Evolutionary conservation across 2,888 invertebrate genomes (phyloP).

Genomic region (Stenodera caucasica): DNA sequence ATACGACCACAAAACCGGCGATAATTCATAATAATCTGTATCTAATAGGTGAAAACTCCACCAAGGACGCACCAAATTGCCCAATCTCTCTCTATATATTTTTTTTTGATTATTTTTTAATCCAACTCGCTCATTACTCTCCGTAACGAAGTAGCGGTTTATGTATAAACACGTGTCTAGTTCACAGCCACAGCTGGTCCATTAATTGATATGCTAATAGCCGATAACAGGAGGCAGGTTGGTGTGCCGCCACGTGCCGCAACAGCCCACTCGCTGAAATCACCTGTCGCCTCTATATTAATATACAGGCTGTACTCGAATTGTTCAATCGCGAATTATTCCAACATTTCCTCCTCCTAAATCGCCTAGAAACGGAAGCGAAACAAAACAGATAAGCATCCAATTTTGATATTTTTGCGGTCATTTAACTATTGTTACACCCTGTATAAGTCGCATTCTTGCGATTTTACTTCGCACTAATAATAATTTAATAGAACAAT

Average conservation of each 20-base stretch:
- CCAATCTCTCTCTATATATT: neutral
- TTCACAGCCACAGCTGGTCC: constrained; percentile 54
- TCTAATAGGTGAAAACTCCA: constrained; percentile 20
- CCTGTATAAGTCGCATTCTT: too few relatives aligned
- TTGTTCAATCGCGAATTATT: too few relatives aligned
- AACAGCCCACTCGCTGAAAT: constrained; percentile 20
- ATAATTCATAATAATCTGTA: constrained; percentile 24
- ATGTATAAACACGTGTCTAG: constrained; percentile 50
- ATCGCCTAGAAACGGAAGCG: too few relatives aligned
- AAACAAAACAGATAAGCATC: too few relatives aligned
- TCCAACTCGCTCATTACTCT: neutral
- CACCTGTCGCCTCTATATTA: constrained; percentile 24
- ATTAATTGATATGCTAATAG: constrained; percentile 50
- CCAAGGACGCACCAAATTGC: constrained; percentile 16
- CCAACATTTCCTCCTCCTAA: too few relatives aligned
- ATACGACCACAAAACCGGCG: constrained; percentile 11
- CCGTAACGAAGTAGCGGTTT: constrained; percentile 25
- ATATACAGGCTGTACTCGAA: neutral
- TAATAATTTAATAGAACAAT: too few relatives aligned
- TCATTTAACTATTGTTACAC: too few relatives aligned
- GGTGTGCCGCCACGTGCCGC: constrained; percentile 39
- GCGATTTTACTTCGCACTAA: too few relatives aligned
- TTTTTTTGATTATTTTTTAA: too few relatives aligned
- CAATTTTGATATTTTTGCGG: too few relatives aligned
- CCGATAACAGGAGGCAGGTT: constrained; percentile 40